Conservation (phyloP, 2,113 vertebrate genomes). For the Anolis carolinensis region DNA sequence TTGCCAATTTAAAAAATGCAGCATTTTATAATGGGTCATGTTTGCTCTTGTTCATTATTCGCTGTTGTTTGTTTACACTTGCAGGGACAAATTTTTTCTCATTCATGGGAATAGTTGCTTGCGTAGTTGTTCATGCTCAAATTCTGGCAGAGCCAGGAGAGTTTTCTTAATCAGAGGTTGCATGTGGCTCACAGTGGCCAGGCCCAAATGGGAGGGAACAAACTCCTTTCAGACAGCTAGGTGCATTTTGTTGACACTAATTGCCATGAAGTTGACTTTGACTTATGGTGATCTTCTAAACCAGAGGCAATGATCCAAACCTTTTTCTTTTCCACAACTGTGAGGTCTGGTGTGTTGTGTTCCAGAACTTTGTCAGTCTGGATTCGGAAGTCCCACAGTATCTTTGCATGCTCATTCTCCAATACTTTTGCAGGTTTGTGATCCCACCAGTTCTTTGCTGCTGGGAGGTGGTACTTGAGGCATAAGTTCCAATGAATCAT, state of each 20-base stretch:
- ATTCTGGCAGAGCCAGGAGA: not conserved
- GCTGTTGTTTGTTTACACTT: not conserved
- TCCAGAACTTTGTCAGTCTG: too few relatives aligned
- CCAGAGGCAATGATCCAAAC: too few relatives aligned
- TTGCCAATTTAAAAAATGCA: not conserved
- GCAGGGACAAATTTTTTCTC: not conserved
- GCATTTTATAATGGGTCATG: not conserved
- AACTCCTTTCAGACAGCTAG: not conserved
- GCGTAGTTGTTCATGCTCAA: not conserved
- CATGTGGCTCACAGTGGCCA: not conserved
- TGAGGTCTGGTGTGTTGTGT: too few relatives aligned
- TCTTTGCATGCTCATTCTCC: too few relatives aligned
- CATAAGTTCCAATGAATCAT: too few relatives aligned
- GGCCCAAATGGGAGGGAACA: slow-evolving; percentile 2
- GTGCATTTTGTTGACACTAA: not conserved
- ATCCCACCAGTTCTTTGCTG: too few relatives aligned
- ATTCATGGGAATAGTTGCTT: not conserved
- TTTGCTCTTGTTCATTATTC: not conserved
- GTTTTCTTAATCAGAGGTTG: not conserved
- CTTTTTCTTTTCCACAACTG: too few relatives aligned
- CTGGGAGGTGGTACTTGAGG: too few relatives aligned
- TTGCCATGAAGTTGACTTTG: too few relatives aligned
- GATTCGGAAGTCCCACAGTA: too few relatives aligned
- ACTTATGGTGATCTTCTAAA: too few relatives aligned
- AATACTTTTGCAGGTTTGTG: too few relatives aligned